phyloP scores from a whole-genome alignment of 92 coral and sea anemone genomes.

The Parazoanthus atlanticus region DNA sequence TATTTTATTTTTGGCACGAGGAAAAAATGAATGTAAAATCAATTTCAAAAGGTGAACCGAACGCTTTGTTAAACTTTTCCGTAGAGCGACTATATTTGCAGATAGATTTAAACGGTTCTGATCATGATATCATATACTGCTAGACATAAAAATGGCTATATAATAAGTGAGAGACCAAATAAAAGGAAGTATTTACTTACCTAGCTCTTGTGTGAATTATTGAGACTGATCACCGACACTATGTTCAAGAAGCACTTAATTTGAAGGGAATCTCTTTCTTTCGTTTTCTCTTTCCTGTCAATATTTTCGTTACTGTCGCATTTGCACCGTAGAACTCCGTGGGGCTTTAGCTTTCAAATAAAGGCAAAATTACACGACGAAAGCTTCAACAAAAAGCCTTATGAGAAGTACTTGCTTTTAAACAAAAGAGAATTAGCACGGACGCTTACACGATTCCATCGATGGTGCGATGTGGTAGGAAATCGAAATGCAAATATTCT shows the following conservation, averaged over 20 bases:
- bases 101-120: not conserved
- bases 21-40: not conserved
- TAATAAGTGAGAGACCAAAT: not conserved
- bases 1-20: not conserved
- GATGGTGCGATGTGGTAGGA: not conserved
- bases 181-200: constrained; percentile 45
- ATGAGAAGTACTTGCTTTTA: constrained; percentile 17
- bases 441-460: constrained; percentile 3
- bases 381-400: constrained; percentile 29
- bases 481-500: constrained; percentile 20
- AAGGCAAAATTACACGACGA: constrained; percentile 29
- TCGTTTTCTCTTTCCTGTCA: constrained; percentile 11
- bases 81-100: not conserved
- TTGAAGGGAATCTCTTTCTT: not conserved
- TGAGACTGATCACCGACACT: constrained; percentile 13
- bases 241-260: constrained; percentile 14
- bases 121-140: not conserved
- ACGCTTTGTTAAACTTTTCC: not conserved
- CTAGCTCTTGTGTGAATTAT: constrained; percentile 14
- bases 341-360: constrained; percentile 17
- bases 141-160: constrained; percentile 18
- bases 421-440: constrained; percentile 36
- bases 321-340: constrained; percentile 14
- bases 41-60: not conserved
- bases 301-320: not conserved